phyloP scores from a whole-genome alignment of 53 echinoderm and acorn worm species.

The Actinopyga echinites region DNA sequence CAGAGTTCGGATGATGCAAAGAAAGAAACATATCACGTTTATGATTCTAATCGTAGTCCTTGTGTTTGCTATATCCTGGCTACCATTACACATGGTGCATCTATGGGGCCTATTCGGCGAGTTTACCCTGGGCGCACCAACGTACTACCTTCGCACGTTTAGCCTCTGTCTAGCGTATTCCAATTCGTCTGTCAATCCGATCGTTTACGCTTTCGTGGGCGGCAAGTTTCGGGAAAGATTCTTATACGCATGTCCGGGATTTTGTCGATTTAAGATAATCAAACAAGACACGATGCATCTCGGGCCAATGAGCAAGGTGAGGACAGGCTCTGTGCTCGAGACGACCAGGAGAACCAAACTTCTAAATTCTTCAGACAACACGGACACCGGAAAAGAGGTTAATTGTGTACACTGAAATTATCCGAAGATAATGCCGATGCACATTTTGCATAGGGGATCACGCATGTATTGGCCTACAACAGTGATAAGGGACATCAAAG shows the following conservation, averaged over 20 bases:
- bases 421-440: background rate
- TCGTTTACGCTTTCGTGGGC: constrained; percentile 43
- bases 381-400: background rate
- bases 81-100: constrained; percentile 69
- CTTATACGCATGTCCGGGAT: constrained; percentile 5
- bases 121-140: background rate
- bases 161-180: constrained; percentile 30
- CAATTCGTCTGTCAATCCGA: constrained; percentile 21
- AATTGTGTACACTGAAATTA: background rate
- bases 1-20: constrained; percentile 34
- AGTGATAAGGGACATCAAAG: too few species aligned
- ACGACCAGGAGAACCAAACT: constrained; percentile 1
- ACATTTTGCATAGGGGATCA: too few species aligned
- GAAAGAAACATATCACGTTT: constrained; percentile 73
- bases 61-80: constrained; percentile 84
- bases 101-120: background rate
- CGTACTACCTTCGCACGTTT: background rate
- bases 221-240: constrained; percentile 37
- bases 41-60: constrained; percentile 89
- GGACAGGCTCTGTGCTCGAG: background rate
- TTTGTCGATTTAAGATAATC: background rate
- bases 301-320: background rate
- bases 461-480: too few species aligned
- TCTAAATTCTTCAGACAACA: background rate
- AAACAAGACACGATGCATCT: constrained; percentile 23